Conservation (phyloP, 2,888 invertebrate species). For the Venusia cambrica region DNA sequence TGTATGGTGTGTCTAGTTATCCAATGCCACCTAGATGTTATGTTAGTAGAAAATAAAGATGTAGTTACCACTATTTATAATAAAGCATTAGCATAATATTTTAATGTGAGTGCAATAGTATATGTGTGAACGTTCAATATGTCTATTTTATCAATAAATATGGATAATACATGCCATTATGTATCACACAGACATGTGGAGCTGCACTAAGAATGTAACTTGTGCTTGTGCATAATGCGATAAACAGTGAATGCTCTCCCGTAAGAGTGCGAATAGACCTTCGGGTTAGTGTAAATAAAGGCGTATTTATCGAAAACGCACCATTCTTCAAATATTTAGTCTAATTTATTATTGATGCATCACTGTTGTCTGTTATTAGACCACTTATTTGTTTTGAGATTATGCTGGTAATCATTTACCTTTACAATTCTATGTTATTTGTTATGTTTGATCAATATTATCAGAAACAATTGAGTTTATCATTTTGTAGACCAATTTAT, state of each 20-base stretch:
- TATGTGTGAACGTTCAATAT: slow-evolving; percentile 46
- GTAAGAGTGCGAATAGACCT: no score
- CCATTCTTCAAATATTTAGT: slow-evolving; percentile 15
- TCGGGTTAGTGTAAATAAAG: no score
- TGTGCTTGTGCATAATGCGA: no score
- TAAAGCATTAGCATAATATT: slow-evolving; percentile 66
- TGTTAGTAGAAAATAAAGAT: slow-evolving; percentile 46
- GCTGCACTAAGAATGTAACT: no score
- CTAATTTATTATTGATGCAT: slow-evolving; percentile 38
- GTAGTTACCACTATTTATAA: slow-evolving; percentile 66
- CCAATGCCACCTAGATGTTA: slow-evolving; percentile 43
- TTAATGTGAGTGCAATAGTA: slow-evolving; percentile 71
- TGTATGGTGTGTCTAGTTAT: slow-evolving; percentile 59
- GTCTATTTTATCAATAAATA: no score
- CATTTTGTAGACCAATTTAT: slow-evolving; percentile 62
- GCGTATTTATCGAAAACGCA: no score
- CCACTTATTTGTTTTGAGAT: slow-evolving; percentile 56
- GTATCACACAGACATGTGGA: no score
- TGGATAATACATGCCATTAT: no score
- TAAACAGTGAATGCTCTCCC: no score
- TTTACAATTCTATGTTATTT: slow-evolving; percentile 59
- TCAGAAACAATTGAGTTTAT: slow-evolving; percentile 56
- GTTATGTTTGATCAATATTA: slow-evolving; percentile 73
- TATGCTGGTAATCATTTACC: slow-evolving; percentile 51
- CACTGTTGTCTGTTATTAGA: slow-evolving; percentile 42